Evolutionary conservation across 1,140 invertebrate genomes (phyloP).

Genomic region (Brachionus rotundiformis): DNA sequence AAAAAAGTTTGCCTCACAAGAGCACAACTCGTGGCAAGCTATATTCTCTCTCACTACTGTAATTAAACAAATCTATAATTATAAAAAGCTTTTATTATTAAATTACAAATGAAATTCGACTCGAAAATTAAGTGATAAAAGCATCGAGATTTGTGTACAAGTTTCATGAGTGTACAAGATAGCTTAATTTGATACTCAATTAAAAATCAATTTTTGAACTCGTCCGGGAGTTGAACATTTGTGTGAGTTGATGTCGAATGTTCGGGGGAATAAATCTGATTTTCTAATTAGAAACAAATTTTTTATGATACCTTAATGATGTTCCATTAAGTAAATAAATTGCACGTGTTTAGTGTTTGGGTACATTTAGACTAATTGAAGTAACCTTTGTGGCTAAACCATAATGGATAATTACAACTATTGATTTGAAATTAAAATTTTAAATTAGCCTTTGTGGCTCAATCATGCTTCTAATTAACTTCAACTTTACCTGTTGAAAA

Average conservation of each 20-base stretch:
- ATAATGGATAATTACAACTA: constrained; percentile 23
- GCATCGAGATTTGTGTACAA: background rate
- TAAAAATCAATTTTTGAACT: constrained; percentile 11
- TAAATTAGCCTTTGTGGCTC: background rate
- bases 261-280: background rate
- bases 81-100: constrained; percentile 24
- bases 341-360: background rate
- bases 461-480: constrained; percentile 13
- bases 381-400: background rate
- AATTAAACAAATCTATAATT: constrained; percentile 24
- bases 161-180: background rate
- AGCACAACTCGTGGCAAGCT: background rate
- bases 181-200: constrained; percentile 14
- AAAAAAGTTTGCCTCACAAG: background rate
- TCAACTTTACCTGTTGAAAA: constrained; percentile 37
- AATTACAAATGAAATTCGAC: constrained; percentile 19
- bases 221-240: constrained; percentile 20
- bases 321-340: background rate
- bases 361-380: background rate
- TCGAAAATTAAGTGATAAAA: constrained; percentile 24
- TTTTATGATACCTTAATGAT: constrained; percentile 41
- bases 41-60: background rate
- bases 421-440: background rate
- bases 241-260: background rate
- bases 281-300: constrained; percentile 21